These are phyloP conservation scores for Gonocerus acuteangulatus DNA, from an alignment of 2,888 invertebrate species.

Conservation along the genomic window DNA sequence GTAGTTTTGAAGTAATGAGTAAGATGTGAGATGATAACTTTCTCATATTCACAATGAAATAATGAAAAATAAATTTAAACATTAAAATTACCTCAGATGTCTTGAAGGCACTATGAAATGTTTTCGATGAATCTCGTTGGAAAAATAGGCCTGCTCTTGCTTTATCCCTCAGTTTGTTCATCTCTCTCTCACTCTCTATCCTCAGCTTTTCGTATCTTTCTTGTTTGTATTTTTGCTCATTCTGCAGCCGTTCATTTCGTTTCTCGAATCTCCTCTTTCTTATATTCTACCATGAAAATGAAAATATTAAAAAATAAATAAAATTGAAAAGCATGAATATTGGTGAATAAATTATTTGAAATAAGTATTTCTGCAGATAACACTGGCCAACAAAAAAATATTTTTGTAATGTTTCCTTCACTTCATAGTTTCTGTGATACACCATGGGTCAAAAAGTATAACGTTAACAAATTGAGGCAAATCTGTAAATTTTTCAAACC, in stretches of 20 bases:
- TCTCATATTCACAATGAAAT: too few species aligned
- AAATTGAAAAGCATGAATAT: neutral
- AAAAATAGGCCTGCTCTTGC: slow-evolving; percentile 32
- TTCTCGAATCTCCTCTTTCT: slow-evolving; percentile 33
- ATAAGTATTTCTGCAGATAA: too few species aligned
- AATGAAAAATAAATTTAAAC: too few species aligned
- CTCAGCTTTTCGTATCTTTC: slow-evolving; percentile 24
- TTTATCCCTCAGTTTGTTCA: slow-evolving; percentile 30
- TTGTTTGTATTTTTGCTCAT: slow-evolving; percentile 29
- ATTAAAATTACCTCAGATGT: slow-evolving; percentile 36
- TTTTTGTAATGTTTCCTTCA: too few species aligned
- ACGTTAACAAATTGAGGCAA: too few species aligned
- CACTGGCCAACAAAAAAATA: too few species aligned
- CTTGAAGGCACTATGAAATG: slow-evolving; percentile 32
- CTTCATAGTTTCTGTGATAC: too few species aligned
- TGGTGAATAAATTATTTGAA: too few species aligned
- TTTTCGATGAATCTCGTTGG: slow-evolving; percentile 33
- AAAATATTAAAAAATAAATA: neutral
- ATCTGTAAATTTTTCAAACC: too few species aligned
- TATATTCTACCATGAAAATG: slow-evolving; percentile 31
- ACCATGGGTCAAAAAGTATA: too few species aligned
- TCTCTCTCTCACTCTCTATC: slow-evolving; percentile 32
- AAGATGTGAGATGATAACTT: too few species aligned
- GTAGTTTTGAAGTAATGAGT: too few species aligned
- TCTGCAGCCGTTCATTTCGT: slow-evolving; percentile 31